Evolutionary conservation across 1,140 invertebrate species (phyloP).

Genomic region (Gerris buenoi): DNA sequence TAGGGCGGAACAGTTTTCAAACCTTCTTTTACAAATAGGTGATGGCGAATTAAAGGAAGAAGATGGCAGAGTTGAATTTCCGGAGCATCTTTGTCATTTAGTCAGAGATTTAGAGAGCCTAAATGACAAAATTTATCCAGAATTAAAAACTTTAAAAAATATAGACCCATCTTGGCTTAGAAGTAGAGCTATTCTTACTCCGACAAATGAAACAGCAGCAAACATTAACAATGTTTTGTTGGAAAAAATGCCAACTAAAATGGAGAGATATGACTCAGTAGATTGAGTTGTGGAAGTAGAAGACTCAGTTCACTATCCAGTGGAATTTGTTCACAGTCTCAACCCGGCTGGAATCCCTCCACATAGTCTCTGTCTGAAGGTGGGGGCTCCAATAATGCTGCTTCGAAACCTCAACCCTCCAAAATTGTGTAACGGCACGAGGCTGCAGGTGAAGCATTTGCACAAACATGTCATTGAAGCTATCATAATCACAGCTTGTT

Average conservation of each 20-base stretch:
- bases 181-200: conserved; percentile 1
- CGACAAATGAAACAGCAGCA: conserved; percentile 9
- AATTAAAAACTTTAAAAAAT: conserved; percentile 9
- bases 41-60: neutral
- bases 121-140: conserved; percentile 3
- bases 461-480: conserved; percentile 25
- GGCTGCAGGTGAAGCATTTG: conserved; percentile 32
- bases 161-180: neutral
- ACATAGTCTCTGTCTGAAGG: conserved; percentile 28
- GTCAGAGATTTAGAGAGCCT: neutral
- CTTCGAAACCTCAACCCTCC: conserved; percentile 28
- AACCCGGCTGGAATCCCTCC: conserved; percentile 28
- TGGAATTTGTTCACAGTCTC: conserved; percentile 26
- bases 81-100: neutral
- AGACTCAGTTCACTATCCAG: conserved; percentile 26
- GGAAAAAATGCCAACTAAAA: too few species aligned
- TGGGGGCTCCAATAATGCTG: conserved; percentile 29
- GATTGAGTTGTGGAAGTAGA: conserved; percentile 24
- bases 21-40: conserved; percentile 9
- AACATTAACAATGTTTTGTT: conserved; percentile 25
- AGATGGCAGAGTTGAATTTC: neutral
- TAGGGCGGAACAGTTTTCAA: conserved; percentile 5
- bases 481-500: conserved; percentile 10
- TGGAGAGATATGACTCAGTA: conserved; percentile 24
- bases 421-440: too few species aligned